These are phyloP conservation scores for Triplophysa tibetana DNA, from an alignment of 2,113 vertebrate species.

Conservation along the genomic window DNA sequence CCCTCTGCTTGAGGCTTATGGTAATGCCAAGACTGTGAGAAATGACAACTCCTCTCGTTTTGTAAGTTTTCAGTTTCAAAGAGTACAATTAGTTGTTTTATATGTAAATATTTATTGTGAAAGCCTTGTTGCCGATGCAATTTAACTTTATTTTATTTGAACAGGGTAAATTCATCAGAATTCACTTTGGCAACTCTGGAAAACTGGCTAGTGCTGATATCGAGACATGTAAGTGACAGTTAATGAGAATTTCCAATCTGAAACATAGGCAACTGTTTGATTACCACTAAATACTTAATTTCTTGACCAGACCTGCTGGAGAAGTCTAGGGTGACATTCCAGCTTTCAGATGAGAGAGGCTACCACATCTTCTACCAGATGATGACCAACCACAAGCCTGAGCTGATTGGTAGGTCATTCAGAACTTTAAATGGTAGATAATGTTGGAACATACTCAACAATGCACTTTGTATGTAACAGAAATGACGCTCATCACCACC, in stretches of 20 bases:
- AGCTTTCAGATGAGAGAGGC: constrained; percentile 58
- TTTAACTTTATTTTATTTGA: not conserved
- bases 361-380: constrained; percentile 61
- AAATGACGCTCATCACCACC: constrained; percentile 73
- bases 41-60: constrained; percentile 68
- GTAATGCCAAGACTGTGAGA: constrained; percentile 66
- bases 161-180: constrained; percentile 2
- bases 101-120: not conserved
- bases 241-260: not conserved
- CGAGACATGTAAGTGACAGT: constrained; percentile 80
- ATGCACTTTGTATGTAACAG: constrained; percentile 45
- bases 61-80: constrained; percentile 51
- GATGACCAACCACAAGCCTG: constrained; percentile 59
- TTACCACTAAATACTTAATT: not conserved
- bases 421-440: not conserved
- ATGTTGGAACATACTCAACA: not conserved
- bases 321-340: constrained; percentile 58
- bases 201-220: constrained; percentile 1
- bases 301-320: constrained; percentile 50
- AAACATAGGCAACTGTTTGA: too few species aligned
- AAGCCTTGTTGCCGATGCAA: not conserved
- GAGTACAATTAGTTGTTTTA: not conserved
- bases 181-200: not conserved
- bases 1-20: constrained; percentile 62
- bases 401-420: constrained; percentile 48